Evolutionary conservation across 37 sponge, comb jelly and placozoan species (phyloP).

Genomic region (Corticium candelabrum): DNA sequence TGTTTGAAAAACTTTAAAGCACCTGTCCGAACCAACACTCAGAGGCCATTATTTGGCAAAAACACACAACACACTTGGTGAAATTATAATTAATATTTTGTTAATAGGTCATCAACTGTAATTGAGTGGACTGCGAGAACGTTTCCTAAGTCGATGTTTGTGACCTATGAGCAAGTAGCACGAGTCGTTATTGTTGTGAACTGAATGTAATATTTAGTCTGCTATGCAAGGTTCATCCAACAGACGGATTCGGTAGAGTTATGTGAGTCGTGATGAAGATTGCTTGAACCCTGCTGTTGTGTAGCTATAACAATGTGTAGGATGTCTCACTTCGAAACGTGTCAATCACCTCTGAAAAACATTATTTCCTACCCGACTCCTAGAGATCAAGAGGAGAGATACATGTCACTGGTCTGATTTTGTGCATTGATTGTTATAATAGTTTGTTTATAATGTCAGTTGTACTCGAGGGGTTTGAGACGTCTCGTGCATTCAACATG

Average conservation of each 20-base stretch:
- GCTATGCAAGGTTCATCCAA: conserved; percentile 34
- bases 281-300: too few species aligned
- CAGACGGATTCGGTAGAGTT: conserved; percentile 64
- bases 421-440: neutral
- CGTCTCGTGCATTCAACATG: conserved; percentile 45
- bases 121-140: conserved; percentile 32
- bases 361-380: conserved; percentile 29
- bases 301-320: too few species aligned
- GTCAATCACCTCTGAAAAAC: conserved; percentile 46
- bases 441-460: too few species aligned
- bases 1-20: too few species aligned
- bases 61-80: too few species aligned
- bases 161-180: conserved; percentile 63
- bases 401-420: conserved; percentile 21
- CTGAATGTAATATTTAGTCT: neutral
- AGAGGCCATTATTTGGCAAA: too few species aligned
- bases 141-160: conserved; percentile 43
- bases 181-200: neutral
- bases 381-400: conserved; percentile 27
- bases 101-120: conserved; percentile 6
- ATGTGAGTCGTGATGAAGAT: conserved; percentile 66
- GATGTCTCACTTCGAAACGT: too few species aligned
- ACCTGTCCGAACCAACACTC: too few species aligned
- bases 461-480: conserved; percentile 43
- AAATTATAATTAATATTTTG: too few species aligned